phyloP scores from a whole-genome alignment of 1,140 invertebrate genomes.

The Anastrepha ludens region DNA sequence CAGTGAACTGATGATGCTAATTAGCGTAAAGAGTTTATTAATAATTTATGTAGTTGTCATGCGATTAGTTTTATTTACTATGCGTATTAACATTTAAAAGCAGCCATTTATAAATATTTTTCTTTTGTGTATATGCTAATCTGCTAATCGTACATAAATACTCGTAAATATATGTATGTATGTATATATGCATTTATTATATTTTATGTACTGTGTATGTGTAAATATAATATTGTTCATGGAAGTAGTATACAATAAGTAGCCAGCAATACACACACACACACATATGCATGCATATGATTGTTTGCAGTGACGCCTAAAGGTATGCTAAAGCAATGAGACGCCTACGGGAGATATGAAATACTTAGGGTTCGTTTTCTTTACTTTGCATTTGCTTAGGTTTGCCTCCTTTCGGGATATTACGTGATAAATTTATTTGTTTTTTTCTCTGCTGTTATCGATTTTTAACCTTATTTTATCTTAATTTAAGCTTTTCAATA shows the following conservation, averaged over 20 bases:
- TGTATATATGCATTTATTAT: not conserved
- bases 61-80: constrained; percentile 32
- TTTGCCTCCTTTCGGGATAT: not conserved
- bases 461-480: not conserved
- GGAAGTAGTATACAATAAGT: constrained; percentile 50
- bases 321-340: constrained; percentile 4
- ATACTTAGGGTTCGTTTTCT: not conserved
- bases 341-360: not conserved
- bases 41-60: constrained; percentile 23
- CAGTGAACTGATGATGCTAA: constrained; percentile 37
- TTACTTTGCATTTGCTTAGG: not conserved
- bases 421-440: not conserved
- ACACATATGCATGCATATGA: not conserved
- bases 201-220: not conserved
- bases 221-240: constrained; percentile 18
- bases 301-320: not conserved
- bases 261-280: not conserved
- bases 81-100: constrained; percentile 45
- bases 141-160: constrained; percentile 12
- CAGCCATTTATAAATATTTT: constrained; percentile 9
- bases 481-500: not conserved
- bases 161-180: not conserved
- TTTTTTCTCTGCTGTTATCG: not conserved
- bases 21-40: not conserved
- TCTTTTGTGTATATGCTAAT: not conserved